A percentile compares a stretch with the other conserved stretches of the same genome.
Evolutionary conservation across 2,113 vertebrate genomes (phyloP).

Genomic region (Physeter macrocephalus): DNA sequence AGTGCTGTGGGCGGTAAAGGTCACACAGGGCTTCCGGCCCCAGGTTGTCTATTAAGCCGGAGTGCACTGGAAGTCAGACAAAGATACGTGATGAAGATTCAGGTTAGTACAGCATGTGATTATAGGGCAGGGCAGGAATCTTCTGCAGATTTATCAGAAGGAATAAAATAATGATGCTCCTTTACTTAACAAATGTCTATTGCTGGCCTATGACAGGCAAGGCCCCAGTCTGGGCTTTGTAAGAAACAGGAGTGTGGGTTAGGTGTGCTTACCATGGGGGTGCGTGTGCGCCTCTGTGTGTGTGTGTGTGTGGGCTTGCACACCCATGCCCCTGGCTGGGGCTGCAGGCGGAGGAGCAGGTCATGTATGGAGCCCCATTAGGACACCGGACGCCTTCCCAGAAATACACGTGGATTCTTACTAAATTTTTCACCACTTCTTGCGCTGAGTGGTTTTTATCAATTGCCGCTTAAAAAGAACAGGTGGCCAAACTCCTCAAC

Average conservation of each 20-base stretch:
- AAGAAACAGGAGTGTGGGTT: background rate
- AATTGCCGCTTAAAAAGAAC: too few species aligned
- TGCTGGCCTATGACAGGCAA: background rate
- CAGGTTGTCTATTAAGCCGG: background rate
- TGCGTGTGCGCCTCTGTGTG: background rate
- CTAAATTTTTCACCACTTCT: background rate
- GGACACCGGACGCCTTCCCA: background rate
- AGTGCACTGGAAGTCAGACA: background rate
- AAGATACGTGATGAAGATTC: rapidly evolving
- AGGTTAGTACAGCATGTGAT: rapidly evolving
- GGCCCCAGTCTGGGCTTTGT: background rate
- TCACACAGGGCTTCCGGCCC: background rate
- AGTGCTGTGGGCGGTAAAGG: background rate
- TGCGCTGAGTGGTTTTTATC: rapidly evolving
- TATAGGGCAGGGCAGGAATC: background rate
- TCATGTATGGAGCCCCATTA: rapidly evolving
- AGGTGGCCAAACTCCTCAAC: background rate
- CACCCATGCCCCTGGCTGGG: rapidly evolving
- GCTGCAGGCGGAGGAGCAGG: too few species aligned
- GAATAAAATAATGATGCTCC: rapidly evolving
- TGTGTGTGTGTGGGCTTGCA: rapidly evolving
- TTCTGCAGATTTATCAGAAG: background rate
- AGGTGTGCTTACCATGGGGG: background rate
- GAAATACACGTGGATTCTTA: rapidly evolving
- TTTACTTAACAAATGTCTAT: rapidly evolving